Percentiles rank a stretch among this genome's conserved stretches.
Evolutionary conservation across 1,140 invertebrate species (phyloP).

Genomic region (Drosophila paulistorum): DNA sequence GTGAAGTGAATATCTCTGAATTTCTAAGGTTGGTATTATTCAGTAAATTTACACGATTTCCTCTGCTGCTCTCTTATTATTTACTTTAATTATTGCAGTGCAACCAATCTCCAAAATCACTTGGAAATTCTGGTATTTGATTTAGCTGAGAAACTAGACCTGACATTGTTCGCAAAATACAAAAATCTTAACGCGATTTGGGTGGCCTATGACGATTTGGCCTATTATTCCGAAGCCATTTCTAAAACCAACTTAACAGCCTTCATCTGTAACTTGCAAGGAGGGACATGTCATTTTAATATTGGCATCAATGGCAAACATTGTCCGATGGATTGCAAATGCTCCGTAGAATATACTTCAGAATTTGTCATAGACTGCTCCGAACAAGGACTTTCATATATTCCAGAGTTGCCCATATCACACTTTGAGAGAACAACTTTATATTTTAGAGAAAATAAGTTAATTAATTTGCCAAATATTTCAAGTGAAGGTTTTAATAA

Average conservation of each 20-base stretch:
- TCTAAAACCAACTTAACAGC: not conserved
- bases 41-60: too few relatives aligned
- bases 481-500: not conserved
- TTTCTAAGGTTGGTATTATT: too few relatives aligned
- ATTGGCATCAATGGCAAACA: not conserved
- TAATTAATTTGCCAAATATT: not conserved
- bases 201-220: too few relatives aligned
- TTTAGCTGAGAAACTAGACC: too few relatives aligned
- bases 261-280: not conserved
- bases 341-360: not conserved
- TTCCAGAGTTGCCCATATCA: not conserved
- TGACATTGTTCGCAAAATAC: too few relatives aligned
- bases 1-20: too few relatives aligned
- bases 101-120: too few relatives aligned
- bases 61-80: too few relatives aligned
- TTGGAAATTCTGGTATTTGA: too few relatives aligned
- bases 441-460: not conserved
- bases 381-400: not conserved
- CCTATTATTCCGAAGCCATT: too few relatives aligned
- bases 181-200: too few relatives aligned
- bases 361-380: not conserved
- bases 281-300: not conserved
- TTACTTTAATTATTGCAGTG: too few relatives aligned
- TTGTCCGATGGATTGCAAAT: not conserved
- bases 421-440: not conserved